phyloP scores from a whole-genome alignment of 2,113 vertebrate genomes.

The Climacteris rufus region DNA sequence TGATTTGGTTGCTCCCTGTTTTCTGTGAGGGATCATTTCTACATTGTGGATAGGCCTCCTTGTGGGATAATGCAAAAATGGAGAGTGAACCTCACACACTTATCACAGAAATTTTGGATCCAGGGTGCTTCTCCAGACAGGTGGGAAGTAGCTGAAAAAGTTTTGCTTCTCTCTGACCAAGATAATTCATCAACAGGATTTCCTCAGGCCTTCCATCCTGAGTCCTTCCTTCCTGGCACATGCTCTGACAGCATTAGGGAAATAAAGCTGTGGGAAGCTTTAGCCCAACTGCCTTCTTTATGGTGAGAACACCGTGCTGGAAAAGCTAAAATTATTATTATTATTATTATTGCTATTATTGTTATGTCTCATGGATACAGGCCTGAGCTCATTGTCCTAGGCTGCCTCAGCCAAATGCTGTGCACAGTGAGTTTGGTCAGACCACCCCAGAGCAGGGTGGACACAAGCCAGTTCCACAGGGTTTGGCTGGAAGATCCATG shows the following conservation, averaged over 20 bases:
- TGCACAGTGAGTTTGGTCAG: not conserved
- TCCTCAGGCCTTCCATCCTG: not conserved
- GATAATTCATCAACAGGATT: not conserved
- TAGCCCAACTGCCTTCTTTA: not conserved
- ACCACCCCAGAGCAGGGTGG: not conserved
- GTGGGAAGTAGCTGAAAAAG: not conserved
- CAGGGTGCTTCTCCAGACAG: not conserved
- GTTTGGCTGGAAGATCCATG: not conserved
- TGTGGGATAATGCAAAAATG: not conserved
- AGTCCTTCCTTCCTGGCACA: not conserved
- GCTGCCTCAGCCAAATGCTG: not conserved
- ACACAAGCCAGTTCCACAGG: not conserved
- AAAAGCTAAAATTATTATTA: not conserved
- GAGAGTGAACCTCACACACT: not conserved
- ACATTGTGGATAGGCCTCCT: not conserved
- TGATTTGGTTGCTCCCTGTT: not conserved
- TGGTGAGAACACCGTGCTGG: not conserved
- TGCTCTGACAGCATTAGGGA: not conserved
- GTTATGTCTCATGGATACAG: not conserved
- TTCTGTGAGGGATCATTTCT: not conserved
- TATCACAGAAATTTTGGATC: not conserved
- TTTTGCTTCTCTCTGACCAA: not conserved
- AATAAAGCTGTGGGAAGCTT: not conserved
- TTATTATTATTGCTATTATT: not conserved
- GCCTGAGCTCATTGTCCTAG: not conserved